These are phyloP conservation scores for Microcebus tavaratra DNA, from an alignment of 2,113 vertebrate species.

Conservation along the genomic window DNA sequence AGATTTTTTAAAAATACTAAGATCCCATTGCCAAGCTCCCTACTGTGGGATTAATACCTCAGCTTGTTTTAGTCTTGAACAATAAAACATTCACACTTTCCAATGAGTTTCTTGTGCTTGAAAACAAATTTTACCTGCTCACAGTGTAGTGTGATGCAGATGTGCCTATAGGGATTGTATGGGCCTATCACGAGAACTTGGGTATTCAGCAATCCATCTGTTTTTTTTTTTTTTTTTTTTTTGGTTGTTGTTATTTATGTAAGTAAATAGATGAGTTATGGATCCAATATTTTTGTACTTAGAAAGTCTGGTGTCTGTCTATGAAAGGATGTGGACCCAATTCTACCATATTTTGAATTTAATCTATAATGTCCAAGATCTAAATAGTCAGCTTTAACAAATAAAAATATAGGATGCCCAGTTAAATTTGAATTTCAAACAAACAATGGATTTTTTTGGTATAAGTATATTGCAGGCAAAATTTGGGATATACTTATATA, in stretches of 20 bases:
- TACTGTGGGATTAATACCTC: neutral
- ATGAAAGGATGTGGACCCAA: neutral
- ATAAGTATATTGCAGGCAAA: neutral
- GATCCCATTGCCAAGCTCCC: neutral
- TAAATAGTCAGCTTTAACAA: neutral
- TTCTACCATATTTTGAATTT: neutral
- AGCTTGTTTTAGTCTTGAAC: neutral
- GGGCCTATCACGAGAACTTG: neutral
- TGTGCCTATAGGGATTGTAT: neutral
- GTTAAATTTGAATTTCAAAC: slow-evolving; percentile 32
- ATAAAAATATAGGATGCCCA: neutral
- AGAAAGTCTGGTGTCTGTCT: neutral
- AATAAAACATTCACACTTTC: neutral
- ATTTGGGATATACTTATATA: neutral
- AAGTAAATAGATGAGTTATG: neutral
- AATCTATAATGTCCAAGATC: neutral
- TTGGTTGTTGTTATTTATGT: neutral
- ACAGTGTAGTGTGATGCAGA: neutral
- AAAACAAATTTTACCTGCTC: neutral
- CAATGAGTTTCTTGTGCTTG: neutral
- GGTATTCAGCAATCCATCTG: neutral
- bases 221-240: neutral
- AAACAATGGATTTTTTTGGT: neutral
- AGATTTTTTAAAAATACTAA: neutral
- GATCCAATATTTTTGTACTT: neutral